Conservation (phyloP, 2,113 vertebrate species). For the Callorhinus ursinus region DNA sequence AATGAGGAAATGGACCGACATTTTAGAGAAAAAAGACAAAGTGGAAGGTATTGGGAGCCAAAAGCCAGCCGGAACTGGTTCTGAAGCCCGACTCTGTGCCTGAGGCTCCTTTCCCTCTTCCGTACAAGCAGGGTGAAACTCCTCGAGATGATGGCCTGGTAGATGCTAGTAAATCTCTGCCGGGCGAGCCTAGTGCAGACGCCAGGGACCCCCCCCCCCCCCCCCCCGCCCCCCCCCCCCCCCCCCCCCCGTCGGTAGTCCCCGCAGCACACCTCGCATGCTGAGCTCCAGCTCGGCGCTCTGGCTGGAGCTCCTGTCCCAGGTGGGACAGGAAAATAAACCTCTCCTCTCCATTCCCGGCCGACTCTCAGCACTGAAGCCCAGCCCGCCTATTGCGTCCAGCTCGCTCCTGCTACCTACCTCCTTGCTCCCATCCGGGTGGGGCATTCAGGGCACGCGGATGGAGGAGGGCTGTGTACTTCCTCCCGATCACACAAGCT, state of each 20-base stretch:
- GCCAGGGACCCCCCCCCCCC: fast-evolving
- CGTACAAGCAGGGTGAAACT: neutral
- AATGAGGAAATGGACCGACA: neutral
- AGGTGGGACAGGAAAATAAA: fast-evolving
- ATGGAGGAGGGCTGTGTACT: fast-evolving
- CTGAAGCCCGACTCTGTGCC: neutral
- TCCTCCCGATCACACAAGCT: fast-evolving
- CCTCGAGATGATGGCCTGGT: neutral
- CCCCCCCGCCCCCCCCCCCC: too few relatives aligned
- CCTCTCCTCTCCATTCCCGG: fast-evolving
- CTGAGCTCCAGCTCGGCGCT: neutral
- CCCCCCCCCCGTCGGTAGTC: too few relatives aligned
- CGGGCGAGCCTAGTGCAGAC: neutral
- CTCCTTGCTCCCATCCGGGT: neutral
- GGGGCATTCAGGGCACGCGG: fast-evolving
- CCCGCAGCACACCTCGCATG: neutral
- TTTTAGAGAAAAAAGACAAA: neutral
- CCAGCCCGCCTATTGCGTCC: neutral
- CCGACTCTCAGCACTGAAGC: neutral
- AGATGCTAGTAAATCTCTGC: neutral
- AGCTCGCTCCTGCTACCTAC: neutral
- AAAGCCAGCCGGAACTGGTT: neutral
- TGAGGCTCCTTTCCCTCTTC: neutral
- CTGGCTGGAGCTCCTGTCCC: neutral
- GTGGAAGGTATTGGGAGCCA: neutral